These are phyloP conservation scores for Natator depressus DNA, from an alignment of 2,113 vertebrate genomes.

Conservation along the genomic window DNA sequence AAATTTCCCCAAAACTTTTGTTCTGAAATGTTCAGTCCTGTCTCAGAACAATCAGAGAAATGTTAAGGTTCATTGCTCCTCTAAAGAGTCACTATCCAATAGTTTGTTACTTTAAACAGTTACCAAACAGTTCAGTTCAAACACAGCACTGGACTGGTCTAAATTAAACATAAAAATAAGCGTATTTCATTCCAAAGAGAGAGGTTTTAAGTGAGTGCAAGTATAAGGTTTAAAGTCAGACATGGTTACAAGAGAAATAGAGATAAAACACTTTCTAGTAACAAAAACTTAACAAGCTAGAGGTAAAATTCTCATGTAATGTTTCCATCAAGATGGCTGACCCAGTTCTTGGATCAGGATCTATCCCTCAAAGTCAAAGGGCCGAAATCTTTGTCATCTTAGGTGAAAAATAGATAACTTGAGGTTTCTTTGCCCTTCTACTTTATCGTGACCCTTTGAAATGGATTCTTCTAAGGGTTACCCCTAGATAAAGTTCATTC, in stretches of 20 bases:
- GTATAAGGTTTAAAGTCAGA: neutral
- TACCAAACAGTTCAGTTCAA: neutral
- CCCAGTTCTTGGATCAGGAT: neutral
- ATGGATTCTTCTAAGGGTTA: too few species aligned
- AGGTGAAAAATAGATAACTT: neutral
- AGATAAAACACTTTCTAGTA: neutral
- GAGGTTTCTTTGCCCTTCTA: neutral
- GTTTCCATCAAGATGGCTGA: neutral
- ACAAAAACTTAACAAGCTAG: neutral
- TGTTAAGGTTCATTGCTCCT: neutral
- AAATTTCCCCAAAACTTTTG: neutral
- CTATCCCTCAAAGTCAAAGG: neutral
- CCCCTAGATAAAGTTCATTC: too few species aligned
- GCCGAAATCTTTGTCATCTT: neutral
- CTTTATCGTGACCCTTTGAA: too few species aligned
- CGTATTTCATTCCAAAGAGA: neutral
- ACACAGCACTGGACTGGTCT: neutral
- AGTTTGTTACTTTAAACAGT: neutral
- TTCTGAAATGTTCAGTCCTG: neutral
- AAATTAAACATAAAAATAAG: neutral
- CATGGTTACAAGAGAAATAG: neutral
- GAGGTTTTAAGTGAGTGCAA: neutral
- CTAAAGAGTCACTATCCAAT: neutral
- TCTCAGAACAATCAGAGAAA: neutral
- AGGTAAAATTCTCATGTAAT: neutral